Evolutionary conservation across 2,888 invertebrate genomes (phyloP).

Genomic region (Drosophila mercatorum): DNA sequence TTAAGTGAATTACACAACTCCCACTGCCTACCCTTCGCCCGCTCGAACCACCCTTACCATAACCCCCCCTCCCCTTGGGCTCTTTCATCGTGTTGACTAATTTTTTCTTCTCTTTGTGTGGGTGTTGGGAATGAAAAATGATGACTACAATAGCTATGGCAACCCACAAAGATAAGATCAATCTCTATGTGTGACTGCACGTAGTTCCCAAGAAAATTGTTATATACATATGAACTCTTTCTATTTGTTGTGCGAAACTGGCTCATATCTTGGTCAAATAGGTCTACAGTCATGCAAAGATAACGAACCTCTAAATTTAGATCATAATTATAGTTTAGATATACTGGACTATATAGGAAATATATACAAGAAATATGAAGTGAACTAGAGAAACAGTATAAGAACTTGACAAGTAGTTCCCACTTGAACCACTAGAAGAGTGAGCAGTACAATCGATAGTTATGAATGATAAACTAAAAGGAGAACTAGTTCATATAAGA

Average conservation of each 20-base stretch:
- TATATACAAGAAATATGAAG: not conserved
- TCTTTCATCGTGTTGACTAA: conserved; percentile 59
- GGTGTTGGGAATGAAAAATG: conserved; percentile 25
- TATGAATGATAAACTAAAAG: no score
- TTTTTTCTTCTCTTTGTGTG: conserved; percentile 39
- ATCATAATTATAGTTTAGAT: not conserved
- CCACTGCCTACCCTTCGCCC: not conserved
- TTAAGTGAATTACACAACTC: conserved; percentile 65
- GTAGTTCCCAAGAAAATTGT: conserved; percentile 23
- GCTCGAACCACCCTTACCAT: not conserved
- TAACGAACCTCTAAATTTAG: not conserved
- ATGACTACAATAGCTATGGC: conserved; percentile 29
- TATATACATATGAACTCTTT: not conserved
- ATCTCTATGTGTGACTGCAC: not conserved
- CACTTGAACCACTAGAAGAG: no score
- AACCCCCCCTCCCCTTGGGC: not conserved
- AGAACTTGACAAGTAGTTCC: no score
- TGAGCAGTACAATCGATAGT: no score
- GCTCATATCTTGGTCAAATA: conserved; percentile 9
- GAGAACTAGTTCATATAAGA: no score
- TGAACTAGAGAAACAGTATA: no score
- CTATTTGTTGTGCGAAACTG: conserved; percentile 34
- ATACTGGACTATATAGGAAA: not conserved
- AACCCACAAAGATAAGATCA: conserved; percentile 31
- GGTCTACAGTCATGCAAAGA: conserved; percentile 1